These are phyloP conservation scores for Apostichopus californicus DNA, from an alignment of 35 echinoderm and acorn worm species.

Conservation along the genomic window DNA sequence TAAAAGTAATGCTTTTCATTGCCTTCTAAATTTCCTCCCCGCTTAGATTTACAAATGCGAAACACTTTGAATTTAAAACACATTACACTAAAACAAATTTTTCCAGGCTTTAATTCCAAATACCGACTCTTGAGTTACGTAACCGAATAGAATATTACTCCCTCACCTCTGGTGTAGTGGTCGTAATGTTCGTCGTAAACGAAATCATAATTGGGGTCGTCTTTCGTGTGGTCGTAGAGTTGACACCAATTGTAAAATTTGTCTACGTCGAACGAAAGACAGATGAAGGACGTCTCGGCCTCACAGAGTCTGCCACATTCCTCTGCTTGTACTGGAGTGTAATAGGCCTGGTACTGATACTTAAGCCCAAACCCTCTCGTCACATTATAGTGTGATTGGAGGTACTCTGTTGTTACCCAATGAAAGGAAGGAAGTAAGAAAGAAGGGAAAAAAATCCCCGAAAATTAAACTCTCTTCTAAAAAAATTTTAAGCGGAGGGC, in stretches of 20 bases:
- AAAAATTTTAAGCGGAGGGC: no score
- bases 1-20: no score
- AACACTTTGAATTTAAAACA: no score
- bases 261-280: slow-evolving; percentile 85
- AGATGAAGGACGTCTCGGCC: slow-evolving; percentile 48
- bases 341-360: slow-evolving; percentile 28
- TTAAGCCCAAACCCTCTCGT: slow-evolving; percentile 7
- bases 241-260: slow-evolving; percentile 61
- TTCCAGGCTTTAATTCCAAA: no score
- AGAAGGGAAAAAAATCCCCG: background rate
- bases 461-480: no score
- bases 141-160: no score
- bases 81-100: no score
- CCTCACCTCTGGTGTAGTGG: slow-evolving; percentile 84
- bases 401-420: background rate
- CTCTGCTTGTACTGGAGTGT: slow-evolving; percentile 60
- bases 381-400: slow-evolving; percentile 40
- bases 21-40: no score
- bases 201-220: slow-evolving; percentile 22
- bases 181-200: slow-evolving; percentile 54
- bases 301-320: slow-evolving; percentile 78
- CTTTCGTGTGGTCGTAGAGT: slow-evolving; percentile 49
- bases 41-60: no score
- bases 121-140: no score
- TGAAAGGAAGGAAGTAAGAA: background rate